These are phyloP conservation scores for Caerostris darwini DNA, from an alignment of 1,140 invertebrate genomes.

Conservation along the genomic window DNA sequence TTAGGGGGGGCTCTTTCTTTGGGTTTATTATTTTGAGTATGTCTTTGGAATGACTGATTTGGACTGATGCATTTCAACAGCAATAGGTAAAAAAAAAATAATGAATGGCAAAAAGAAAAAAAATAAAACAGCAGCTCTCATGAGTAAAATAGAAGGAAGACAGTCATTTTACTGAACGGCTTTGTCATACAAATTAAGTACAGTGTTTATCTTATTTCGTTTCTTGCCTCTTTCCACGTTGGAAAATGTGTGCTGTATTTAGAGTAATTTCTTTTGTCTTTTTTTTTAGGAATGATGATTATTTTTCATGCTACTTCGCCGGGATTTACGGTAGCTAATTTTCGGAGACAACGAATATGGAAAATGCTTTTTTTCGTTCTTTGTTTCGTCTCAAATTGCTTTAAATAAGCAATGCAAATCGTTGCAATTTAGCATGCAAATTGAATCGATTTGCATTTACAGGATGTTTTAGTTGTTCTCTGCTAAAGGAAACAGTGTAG, in stretches of 20 bases:
- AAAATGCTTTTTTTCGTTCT: too few relatives aligned
- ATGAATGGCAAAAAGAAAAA: not conserved
- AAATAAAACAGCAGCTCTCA: not conserved
- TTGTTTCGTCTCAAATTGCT: not conserved
- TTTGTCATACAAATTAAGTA: conserved; percentile 36
- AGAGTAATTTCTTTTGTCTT: not conserved
- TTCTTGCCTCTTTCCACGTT: not conserved
- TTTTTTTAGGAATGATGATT: not conserved
- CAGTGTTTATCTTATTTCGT: conserved; percentile 16
- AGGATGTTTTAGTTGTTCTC: not conserved
- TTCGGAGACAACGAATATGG: not conserved
- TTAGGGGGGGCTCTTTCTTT: not conserved
- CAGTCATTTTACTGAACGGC: conserved; percentile 3
- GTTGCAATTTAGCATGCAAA: not conserved
- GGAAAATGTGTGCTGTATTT: conserved; percentile 10
- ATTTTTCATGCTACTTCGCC: not conserved
- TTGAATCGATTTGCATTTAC: too few relatives aligned
- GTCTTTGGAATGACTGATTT: conserved; percentile 19
- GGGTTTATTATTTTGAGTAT: conserved; percentile 22
- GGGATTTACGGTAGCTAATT: conserved; percentile 15
- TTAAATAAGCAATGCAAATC: not conserved
- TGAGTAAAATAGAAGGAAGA: conserved; percentile 32
- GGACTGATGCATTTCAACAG: conserved; percentile 1
- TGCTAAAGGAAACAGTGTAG: too few relatives aligned
- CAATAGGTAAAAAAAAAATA: not conserved